Base-by-base conservation (phyloP, 2,797 vertebrate genomes). In the Loriculus beryllinus region DNA sequence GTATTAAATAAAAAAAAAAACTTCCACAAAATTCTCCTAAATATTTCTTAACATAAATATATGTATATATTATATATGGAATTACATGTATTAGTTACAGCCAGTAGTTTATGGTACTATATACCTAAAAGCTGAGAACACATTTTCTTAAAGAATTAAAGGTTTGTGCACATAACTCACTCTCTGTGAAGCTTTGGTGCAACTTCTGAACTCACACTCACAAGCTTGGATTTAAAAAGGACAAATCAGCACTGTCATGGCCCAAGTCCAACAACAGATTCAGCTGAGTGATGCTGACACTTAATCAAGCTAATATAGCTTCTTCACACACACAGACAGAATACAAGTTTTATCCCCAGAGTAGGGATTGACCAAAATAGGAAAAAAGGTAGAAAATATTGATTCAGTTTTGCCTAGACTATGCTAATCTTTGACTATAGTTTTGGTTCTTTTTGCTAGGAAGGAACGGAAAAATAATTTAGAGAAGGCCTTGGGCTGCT, bases 401-500 rank as follows among this genome's bases (percentile, higher is more conserved):
- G 31, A 68, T 33, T 37, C 39, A 7, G 48, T 57, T 90, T 87
- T 82, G 56, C 71, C 29, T 18, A 76, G 25, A 31, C 21, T 28
- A 40, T 28, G 21, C 10, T 81, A 68, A 81, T 63, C 45, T 81
- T 35, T 81, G 18, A n/a, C 42, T 65, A 2, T 0, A 40, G 8
- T 81, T 93, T 83, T 54, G 67, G n/a, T 56, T 71, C 68, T 35
- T 80, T 51, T 87, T 37, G 35, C 42, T 59, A 40, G 40, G 43
- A 59, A 48, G 79, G 71, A 51, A 17, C 3, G 54, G 71, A 82
- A 47, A n/a, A 93, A 72, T 13, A 77, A 72, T 83, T 92, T 59
- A 48, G 52, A 78, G 52, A 64, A 92, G 83, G 72, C 79, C 84
- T 91, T 23, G 75, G 86, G 88, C 84, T 86, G 79, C 54, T 72